Conservation (phyloP, 1,140 invertebrate genomes). For the Drosophila melanica region DNA sequence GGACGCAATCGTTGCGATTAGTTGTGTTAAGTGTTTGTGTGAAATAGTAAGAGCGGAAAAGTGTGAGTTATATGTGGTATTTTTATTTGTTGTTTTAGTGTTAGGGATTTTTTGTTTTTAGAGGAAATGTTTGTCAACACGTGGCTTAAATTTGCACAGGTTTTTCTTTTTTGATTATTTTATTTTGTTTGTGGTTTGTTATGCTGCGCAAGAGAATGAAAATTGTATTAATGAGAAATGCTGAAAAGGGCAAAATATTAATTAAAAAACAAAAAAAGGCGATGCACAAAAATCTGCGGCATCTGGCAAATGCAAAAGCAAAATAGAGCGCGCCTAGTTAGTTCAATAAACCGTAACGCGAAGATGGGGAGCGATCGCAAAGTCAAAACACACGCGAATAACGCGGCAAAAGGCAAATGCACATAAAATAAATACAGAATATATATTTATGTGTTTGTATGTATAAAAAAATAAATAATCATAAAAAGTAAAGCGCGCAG, state of each 20-base stretch:
- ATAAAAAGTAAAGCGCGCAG: conserved; percentile 61
- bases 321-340: conserved; percentile 45
- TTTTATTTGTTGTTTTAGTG: conserved; percentile 10
- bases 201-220: conserved; percentile 49
- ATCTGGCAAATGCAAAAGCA: conserved; percentile 7
- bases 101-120: conserved; percentile 18
- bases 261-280: conserved; percentile 17
- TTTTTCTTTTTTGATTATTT: conserved; percentile 28
- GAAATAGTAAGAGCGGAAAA: conserved; percentile 16
- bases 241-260: conserved; percentile 42
- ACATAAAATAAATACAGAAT: conserved; percentile 71
- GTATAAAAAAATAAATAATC: conserved; percentile 63
- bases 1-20: conserved; percentile 74
- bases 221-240: conserved; percentile 54
- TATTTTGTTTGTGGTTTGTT: conserved; percentile 24
- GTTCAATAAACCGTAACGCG: conserved; percentile 58
- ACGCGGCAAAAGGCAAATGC: conserved; percentile 66
- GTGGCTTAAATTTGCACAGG: conserved; percentile 30
- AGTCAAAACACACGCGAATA: conserved; percentile 72
- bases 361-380: conserved; percentile 17
- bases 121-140: conserved; percentile 57
- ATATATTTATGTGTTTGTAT: conserved; percentile 24
- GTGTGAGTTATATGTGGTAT: conserved; percentile 12
- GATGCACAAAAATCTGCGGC: background rate
- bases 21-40: conserved; percentile 34